These are phyloP conservation scores for Fregata magnificens DNA, from an alignment of 2,113 vertebrate genomes.

Conservation along the genomic window DNA sequence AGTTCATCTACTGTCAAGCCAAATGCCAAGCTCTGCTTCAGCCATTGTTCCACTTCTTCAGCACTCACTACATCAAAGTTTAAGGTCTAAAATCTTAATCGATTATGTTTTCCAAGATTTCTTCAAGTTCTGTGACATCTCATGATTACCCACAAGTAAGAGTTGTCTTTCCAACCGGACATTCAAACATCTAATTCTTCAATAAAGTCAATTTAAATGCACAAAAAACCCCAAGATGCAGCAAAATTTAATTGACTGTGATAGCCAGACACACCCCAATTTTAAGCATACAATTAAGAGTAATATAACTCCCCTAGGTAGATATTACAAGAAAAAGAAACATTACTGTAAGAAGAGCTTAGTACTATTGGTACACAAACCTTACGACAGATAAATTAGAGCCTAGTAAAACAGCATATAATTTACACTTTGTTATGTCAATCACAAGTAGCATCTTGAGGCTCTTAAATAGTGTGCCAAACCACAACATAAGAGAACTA, in stretches of 20 bases:
- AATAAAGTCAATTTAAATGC: conserved; percentile 33
- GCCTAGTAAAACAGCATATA: conserved; percentile 57
- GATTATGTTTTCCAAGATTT: conserved; percentile 36
- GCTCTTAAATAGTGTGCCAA: conserved; percentile 29
- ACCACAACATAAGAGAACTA: conserved; percentile 5
- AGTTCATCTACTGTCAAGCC: background rate
- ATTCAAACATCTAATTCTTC: conserved; percentile 32
- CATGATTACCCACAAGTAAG: background rate
- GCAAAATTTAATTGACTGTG: conserved; percentile 17
- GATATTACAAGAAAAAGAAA: background rate
- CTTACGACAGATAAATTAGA: conserved; percentile 62
- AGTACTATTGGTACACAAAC: conserved; percentile 46
- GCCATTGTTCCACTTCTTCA: background rate
- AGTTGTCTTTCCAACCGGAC: conserved; percentile 22
- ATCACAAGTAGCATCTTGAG: conserved; percentile 48
- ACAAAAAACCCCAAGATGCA: conserved; percentile 22
- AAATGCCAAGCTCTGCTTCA: background rate
- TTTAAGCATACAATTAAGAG: conserved; percentile 27
- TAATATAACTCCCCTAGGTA: conserved; percentile 15
- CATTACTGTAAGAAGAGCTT: conserved; percentile 5
- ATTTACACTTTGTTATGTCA: conserved; percentile 65
- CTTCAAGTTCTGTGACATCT: conserved; percentile 28
- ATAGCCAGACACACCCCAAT: conserved; percentile 9
- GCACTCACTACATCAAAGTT: background rate
- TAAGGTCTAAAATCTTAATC: background rate